Conservation (phyloP, 2,113 vertebrate species). For the Dicaeum eximium region DNA sequence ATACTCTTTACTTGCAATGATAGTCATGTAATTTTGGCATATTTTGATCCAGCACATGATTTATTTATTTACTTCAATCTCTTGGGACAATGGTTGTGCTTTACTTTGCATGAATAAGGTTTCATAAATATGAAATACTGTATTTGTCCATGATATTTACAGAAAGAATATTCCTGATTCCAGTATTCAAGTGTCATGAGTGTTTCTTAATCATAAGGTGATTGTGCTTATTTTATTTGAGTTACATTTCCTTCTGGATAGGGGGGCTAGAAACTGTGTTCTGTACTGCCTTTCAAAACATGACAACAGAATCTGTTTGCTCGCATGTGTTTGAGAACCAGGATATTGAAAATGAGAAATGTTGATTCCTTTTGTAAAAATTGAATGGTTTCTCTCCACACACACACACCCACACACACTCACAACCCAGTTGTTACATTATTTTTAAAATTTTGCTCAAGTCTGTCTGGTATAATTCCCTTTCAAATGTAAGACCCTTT, state of each 20-base stretch:
- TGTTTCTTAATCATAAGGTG: not conserved
- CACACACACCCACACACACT: too few relatives aligned
- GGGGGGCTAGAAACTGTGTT: not conserved
- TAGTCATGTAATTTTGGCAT: not conserved
- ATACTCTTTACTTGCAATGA: not conserved
- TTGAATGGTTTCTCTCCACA: not conserved
- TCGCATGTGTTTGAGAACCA: not conserved
- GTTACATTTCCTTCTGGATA: not conserved
- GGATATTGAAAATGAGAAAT: not conserved
- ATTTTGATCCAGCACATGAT: not conserved
- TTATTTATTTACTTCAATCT: conserved; percentile 14
- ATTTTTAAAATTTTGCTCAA: not conserved
- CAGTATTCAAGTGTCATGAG: not conserved
- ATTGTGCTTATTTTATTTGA: not conserved
- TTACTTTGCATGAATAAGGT: not conserved
- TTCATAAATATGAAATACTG: not conserved
- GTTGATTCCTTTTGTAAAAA: not conserved
- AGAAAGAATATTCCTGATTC: not conserved
- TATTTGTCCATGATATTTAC: not conserved
- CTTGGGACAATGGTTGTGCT: not conserved
- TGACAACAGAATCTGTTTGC: not conserved
- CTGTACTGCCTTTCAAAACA: not conserved
- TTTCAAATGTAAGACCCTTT: not conserved
- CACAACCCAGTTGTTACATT: not conserved
- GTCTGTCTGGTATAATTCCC: not conserved